Evolutionary conservation across 2,797 vertebrate species (phyloP).

Genomic region (Protonibea diacanthus): DNA sequence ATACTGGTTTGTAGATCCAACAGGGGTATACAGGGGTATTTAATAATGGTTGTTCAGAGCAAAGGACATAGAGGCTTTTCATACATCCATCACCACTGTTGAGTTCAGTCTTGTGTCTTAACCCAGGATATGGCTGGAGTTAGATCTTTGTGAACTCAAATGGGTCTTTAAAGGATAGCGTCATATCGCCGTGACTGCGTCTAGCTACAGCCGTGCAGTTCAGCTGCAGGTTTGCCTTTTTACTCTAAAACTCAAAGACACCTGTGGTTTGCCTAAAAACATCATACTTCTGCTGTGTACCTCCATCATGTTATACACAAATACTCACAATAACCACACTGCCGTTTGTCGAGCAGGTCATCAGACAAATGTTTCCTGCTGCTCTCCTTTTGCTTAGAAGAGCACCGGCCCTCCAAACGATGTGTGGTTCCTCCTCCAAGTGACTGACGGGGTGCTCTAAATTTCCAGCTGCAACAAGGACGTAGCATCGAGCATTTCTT

Average conservation of each 20-base stretch:
- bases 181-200: background rate
- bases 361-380: background rate
- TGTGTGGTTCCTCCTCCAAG: slow-evolving; percentile 27
- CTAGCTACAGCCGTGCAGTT: background rate
- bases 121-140: background rate
- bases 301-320: no score
- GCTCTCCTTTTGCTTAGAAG: background rate
- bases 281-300: background rate
- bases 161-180: background rate
- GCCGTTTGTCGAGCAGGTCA: background rate
- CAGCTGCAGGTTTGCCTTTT: background rate
- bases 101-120: background rate
- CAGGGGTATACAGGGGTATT: slow-evolving; percentile 2
- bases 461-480: slow-evolving; percentile 32
- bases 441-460: slow-evolving; percentile 17
- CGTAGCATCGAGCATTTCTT: slow-evolving; percentile 8
- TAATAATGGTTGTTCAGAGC: slow-evolving; percentile 1
- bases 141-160: slow-evolving; percentile 4
- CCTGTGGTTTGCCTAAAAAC: background rate
- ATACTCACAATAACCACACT: background rate
- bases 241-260: background rate
- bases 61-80: slow-evolving; percentile 17
- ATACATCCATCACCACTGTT: background rate
- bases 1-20: slow-evolving; percentile 13
- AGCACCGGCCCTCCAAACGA: slow-evolving; percentile 15